Evolutionary conservation across 2,113 vertebrate species (phyloP), one percentile per base, ranked within the genome.

Genomic region (Gymnarchus niloticus): DNA sequence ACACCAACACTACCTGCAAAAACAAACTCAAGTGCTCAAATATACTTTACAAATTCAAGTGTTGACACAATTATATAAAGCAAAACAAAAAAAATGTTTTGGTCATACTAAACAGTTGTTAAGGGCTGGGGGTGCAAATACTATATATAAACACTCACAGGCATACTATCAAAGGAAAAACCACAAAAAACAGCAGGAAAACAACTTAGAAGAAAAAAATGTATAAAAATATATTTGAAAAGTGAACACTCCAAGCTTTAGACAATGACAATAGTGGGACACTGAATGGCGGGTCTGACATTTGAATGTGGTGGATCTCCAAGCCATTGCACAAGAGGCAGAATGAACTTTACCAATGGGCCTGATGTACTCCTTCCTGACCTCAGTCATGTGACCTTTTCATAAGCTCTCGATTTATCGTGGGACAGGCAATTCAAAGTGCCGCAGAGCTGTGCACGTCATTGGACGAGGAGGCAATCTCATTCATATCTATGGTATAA

Each of bases 1-100:
- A 96, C 95, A 93, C 91, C 93, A 94, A 95, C 89, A 94, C 93
- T 86, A 88, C 90, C 84, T 88, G 85, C 88, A 93, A 95, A 88
- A 87, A 92, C 87, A 94, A 93, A 92, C 94, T 91, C 94, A 92
- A 95, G 95, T 94, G 95, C 93, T 96, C 95, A 87, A 92, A 88
- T 91, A 93, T 94, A 96, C 96, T 96, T 96, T 93, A 95, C 95
- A 89, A 86, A 88, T 89, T 89, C 93, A 92, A 90, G 90, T 88
- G 92, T 92, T 94, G 93, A 94, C 91, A 89, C 92, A 94, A 94
- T 93, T 78, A 46, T 78, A 78, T 46, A 78, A 78, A 78, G 92
- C 87, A 88, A 86, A n/a, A n/a, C n/a, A n/a, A n/a, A n/a, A n/a
- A 93, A 91, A 92, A 90, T 87, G 87, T 86, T 88, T 88, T 73